Evolutionary conservation across 2,113 vertebrate genomes (phyloP).

Genomic region (Mystacornis crossleyi): DNA sequence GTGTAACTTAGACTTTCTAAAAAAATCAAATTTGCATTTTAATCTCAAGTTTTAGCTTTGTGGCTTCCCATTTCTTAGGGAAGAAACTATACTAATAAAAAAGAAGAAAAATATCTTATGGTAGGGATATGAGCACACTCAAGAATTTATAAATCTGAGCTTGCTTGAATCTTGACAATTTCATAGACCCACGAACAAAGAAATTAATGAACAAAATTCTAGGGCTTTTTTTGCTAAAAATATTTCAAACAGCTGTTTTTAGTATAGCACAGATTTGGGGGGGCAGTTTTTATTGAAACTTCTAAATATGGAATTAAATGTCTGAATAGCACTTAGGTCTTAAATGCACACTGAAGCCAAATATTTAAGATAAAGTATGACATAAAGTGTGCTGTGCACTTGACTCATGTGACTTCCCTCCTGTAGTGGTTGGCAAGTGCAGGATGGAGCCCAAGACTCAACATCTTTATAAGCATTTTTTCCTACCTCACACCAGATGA

Average conservation of each 20-base stretch:
- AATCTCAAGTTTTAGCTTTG: not conserved
- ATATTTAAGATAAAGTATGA: not conserved
- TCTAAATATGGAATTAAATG: not conserved
- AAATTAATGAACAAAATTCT: not conserved
- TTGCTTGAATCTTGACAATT: not conserved
- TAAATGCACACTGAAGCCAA: not conserved
- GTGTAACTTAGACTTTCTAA: not conserved
- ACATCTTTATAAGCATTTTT: not conserved
- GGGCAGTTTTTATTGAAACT: not conserved
- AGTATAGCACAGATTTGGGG: not conserved
- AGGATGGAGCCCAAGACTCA: not conserved
- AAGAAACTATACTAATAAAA: not conserved
- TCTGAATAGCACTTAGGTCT: not conserved
- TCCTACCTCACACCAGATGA: not conserved
- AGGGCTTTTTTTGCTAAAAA: not conserved
- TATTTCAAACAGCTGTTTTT: not conserved
- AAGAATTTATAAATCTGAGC: not conserved
- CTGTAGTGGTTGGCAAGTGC: fast-evolving
- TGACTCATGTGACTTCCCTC: not conserved
- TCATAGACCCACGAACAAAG: not conserved
- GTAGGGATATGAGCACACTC: not conserved
- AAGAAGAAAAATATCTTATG: not conserved
- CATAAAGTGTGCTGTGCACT: not conserved
- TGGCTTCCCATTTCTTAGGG: not conserved
- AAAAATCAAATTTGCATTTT: not conserved